phyloP scores from a whole-genome alignment of 2,113 vertebrate species.

The Oncorhynchus kisutch region DNA sequence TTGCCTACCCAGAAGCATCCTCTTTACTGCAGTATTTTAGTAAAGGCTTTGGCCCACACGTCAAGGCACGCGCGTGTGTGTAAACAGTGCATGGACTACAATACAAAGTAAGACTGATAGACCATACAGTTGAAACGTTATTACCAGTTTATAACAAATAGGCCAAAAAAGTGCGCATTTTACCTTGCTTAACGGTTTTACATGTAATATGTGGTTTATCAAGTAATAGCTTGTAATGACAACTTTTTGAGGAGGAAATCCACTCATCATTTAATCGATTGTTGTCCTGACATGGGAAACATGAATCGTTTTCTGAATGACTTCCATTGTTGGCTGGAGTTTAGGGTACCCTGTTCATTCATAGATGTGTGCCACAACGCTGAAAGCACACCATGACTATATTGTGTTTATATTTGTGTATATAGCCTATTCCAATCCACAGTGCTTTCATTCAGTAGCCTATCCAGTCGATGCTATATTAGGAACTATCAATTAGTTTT shows the following conservation, averaged over 20 bases:
- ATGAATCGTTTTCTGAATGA: background rate
- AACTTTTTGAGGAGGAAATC: background rate
- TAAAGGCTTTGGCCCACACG: constrained; percentile 55
- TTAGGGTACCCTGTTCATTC: background rate
- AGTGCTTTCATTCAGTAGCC: background rate
- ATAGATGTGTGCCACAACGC: background rate
- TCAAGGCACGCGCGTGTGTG: constrained; percentile 47
- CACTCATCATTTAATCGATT: background rate
- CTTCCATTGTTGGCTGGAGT: background rate
- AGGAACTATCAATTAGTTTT: background rate
- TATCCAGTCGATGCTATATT: background rate
- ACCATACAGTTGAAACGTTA: no score
- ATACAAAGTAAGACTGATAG: background rate
- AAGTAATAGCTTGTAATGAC: background rate
- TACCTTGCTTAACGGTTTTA: no score
- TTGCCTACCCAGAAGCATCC: constrained; percentile 44
- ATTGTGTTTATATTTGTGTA: background rate
- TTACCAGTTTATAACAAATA: no score
- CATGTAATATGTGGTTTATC: no score
- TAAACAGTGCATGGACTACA: constrained; percentile 20
- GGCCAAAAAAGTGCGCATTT: no score
- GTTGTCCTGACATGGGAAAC: background rate
- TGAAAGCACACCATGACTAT: background rate
- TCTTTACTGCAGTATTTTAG: constrained; percentile 74
- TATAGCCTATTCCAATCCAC: background rate